These are phyloP conservation scores for Phytoseiulus persimilis DNA, from an alignment of 2,888 invertebrate genomes.

Conservation along the genomic window DNA sequence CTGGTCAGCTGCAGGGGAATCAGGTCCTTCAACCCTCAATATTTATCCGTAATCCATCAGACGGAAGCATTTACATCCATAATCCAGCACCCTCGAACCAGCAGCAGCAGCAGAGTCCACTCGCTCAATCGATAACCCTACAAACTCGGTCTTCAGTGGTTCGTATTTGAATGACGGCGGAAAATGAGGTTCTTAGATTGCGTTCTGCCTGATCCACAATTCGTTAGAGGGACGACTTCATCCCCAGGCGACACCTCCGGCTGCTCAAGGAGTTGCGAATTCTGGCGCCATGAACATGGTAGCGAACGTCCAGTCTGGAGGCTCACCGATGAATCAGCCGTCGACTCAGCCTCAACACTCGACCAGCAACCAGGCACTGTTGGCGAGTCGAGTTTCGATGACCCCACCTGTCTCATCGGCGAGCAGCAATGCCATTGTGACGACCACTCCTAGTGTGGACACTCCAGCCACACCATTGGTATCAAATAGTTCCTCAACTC, in stretches of 20 bases:
- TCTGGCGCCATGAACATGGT: neutral
- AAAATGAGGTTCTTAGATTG: neutral
- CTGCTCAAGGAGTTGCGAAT: neutral
- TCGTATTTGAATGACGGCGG: neutral
- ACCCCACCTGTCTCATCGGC: neutral
- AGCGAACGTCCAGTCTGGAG: neutral
- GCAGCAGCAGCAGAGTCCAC: neutral
- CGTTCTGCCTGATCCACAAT: neutral
- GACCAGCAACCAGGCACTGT: neutral
- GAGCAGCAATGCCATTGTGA: neutral
- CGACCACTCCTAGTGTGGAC: neutral
- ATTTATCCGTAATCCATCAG: neutral
- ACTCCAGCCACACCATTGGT: neutral
- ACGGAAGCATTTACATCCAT: neutral
- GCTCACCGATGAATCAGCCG: neutral
- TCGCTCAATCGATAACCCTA: neutral
- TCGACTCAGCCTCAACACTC: neutral
- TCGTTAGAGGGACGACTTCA: neutral
- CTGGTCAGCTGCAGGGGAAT: neutral
- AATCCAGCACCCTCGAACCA: neutral
- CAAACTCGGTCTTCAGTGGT: neutral
- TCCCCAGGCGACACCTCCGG: neutral
- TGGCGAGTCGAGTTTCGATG: neutral
- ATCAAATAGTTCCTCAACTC: neutral
- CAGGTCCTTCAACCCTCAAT: neutral